phyloP scores from a whole-genome alignment of 1,140 invertebrate genomes.

The Matsumurasca onukii region DNA sequence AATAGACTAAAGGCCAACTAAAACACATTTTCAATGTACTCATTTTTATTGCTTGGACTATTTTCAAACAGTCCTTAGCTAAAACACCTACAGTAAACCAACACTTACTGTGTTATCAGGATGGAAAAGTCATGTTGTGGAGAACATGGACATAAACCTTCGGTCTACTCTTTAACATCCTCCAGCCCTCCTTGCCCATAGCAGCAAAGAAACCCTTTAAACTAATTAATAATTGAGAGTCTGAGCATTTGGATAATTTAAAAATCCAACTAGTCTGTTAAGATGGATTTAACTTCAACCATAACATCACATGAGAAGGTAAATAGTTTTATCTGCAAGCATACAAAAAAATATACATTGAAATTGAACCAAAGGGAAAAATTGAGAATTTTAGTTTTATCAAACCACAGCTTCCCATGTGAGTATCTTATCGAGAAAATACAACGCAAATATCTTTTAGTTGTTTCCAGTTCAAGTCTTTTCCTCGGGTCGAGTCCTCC shows the following conservation, averaged over 20 bases:
- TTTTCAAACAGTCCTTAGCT: too few relatives aligned
- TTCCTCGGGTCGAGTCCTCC: constrained; percentile 85
- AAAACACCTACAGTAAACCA: neutral
- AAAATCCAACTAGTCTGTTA: too few relatives aligned
- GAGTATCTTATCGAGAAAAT: neutral
- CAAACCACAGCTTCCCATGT: neutral
- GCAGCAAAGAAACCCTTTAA: constrained; percentile 68
- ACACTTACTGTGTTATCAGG: constrained; percentile 64
- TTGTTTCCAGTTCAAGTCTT: constrained; percentile 86
- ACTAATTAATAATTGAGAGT: too few relatives aligned
- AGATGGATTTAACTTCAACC: too few relatives aligned
- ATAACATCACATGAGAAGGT: too few relatives aligned
- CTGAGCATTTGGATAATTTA: too few relatives aligned
- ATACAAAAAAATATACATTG: neutral
- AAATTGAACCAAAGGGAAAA: neutral
- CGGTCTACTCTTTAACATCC: constrained; percentile 88
- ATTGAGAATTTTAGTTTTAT: neutral
- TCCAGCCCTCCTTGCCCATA: constrained; percentile 80
- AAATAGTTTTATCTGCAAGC: too few relatives aligned
- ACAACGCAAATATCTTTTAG: constrained; percentile 72
- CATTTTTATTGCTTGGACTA: neutral
- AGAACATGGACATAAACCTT: constrained; percentile 86
- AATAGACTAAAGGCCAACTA: too few relatives aligned
- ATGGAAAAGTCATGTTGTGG: constrained; percentile 81
- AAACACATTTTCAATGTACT: neutral